Base-by-base conservation (phyloP, 2,797 vertebrate genomes). In the Galaxias olidus region DNA sequence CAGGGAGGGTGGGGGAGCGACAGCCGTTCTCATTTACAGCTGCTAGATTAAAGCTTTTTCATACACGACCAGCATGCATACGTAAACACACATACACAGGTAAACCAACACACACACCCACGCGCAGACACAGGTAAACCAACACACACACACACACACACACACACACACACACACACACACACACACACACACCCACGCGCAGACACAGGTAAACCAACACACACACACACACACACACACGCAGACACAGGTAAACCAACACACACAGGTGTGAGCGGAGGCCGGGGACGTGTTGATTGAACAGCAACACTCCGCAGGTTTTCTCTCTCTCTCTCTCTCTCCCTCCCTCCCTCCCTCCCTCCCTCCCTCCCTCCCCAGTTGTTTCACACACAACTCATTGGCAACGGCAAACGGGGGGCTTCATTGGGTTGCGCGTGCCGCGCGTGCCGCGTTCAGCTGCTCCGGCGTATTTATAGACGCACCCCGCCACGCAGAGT, bases 271-370 rank as follows among this genome's bases (percentile, higher is more conserved):
- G 19, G 52, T 14, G 10, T 12, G 8, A 10, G 10, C 52, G 12
- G 10, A 14, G 8, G 44, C 41, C 43, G 30, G 30, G 30, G 30
- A 30, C 63, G 84, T 84, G 86, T 84, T 83, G 73, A 86, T 84
- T 83, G 65, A 69, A 57, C 20, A 17, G 5, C 0, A 43, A n/a
- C 55, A 69, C 56, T 64, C 53, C 6, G 30, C 30, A 30, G 30
- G 30, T 30, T 3, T 6, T 30, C 30, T 30, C 30, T 6, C 6
- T 30, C 30, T 30, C 30, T 3, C 30, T 30, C 6, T 3, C 30
- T 6, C 30, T 3, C 30, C 30, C 30, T 3, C 30, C 30, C 30
- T 3, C 30, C 30, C 30, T 30, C 6, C 30, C 30, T 30, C 30
- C 30, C 30, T 30, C 30, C 30, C 30, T 30, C 30, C 30, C 30